phyloP scores from a whole-genome alignment of 2,888 invertebrate species.

The Patella ulyssiponensis region DNA sequence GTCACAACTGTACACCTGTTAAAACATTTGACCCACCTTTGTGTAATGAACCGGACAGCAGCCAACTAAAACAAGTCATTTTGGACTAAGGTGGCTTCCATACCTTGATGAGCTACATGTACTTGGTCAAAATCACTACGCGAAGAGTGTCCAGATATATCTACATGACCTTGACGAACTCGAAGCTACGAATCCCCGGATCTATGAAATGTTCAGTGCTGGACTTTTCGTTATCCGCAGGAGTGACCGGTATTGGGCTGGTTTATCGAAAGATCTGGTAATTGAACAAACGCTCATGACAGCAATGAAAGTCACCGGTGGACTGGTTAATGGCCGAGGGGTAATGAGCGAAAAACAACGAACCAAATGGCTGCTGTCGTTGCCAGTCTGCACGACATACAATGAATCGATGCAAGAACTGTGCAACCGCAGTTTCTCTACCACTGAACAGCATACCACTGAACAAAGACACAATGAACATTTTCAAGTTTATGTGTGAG shows the following conservation, averaged over 20 bases:
- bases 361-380: constrained; percentile 40
- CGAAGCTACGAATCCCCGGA: no score
- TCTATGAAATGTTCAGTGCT: not conserved
- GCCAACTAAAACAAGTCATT: not conserved
- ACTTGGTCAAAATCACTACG: no score
- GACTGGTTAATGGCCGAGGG: constrained; percentile 44
- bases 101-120: no score
- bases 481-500: constrained; percentile 25
- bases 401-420: constrained; percentile 39
- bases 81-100: no score
- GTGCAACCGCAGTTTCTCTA: constrained; percentile 12
- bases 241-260: constrained; percentile 49
- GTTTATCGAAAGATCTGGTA: constrained; percentile 47
- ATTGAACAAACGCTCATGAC: constrained; percentile 53
- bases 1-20: not conserved
- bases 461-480: constrained; percentile 24
- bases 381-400: constrained; percentile 38
- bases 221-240: constrained; percentile 34
- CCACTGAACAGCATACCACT: constrained; percentile 40
- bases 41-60: not conserved
- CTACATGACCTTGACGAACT: no score
- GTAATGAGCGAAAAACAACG: constrained; percentile 41
- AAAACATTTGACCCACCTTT: not conserved
- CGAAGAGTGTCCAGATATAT: no score
- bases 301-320: constrained; percentile 46